Percentiles rank a stretch among this genome's conserved stretches.
phyloP scores from a whole-genome alignment of 2,797 vertebrate genomes.

The Macropodus opercularis region DNA sequence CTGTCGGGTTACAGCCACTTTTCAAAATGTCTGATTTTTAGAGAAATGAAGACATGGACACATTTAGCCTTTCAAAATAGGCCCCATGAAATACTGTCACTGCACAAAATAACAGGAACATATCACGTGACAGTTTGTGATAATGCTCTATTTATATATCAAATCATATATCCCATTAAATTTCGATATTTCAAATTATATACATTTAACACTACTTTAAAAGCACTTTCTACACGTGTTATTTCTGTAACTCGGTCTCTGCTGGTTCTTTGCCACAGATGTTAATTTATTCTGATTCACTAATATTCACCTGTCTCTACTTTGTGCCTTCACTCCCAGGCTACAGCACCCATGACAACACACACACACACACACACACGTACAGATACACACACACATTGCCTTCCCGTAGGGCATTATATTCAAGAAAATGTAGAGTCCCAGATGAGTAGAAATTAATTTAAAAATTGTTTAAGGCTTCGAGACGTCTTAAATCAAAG shows the following conservation, averaged over 20 bases:
- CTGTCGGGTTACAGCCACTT: too few species aligned
- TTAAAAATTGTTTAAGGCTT: conserved; percentile 52
- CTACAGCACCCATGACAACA: conserved; percentile 85
- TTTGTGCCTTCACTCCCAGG: conserved; percentile 64
- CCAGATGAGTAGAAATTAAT: conserved; percentile 63
- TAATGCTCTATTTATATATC: too few species aligned
- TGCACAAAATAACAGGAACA: not conserved
- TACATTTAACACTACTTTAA: not conserved
- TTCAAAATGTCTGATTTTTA: not conserved
- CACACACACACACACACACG: conserved; percentile 56
- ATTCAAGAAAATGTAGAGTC: conserved; percentile 42
- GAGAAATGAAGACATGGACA: too few species aligned
- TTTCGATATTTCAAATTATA: not conserved
- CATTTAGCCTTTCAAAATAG: not conserved
- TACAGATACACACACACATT: conserved; percentile 8
- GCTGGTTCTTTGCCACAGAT: conserved; percentile 2
- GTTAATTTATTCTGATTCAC: conserved; percentile 2
- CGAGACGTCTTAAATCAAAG: conserved; percentile 14
- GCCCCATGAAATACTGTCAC: too few species aligned
- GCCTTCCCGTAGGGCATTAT: conserved; percentile 54
- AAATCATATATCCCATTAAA: not conserved
- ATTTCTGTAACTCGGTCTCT: too few species aligned
- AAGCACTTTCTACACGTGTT: too few species aligned
- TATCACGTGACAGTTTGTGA: not conserved
- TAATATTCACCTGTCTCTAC: conserved; percentile 69